Evolutionary conservation across 2,797 vertebrate species (phyloP), one percentile per base, ranked within the genome.

Genomic region (Protosalanx chinensis): DNA sequence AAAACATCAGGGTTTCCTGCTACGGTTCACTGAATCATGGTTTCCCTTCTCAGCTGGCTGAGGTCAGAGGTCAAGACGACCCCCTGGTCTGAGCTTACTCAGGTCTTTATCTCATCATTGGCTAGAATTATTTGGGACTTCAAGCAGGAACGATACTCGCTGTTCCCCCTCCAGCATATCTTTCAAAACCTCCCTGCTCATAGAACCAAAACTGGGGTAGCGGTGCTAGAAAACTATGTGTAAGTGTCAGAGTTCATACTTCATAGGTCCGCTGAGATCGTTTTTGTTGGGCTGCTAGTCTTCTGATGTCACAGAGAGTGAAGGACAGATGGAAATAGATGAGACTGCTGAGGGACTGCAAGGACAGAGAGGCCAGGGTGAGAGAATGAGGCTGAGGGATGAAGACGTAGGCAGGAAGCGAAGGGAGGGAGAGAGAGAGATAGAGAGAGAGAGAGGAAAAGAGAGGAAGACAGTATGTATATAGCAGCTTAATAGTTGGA

Each of bases 1-100:
- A 86, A 71, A 90, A 86, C 75, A 81, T 71, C 79, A 79, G 68
- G 63, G 8, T 67, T n/a, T 66, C 69, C 71, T 84, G 75, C 77
- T 81, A 63, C 8, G 29, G 41, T 77, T 79, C 33, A 80, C 74
- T 58, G 16, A 37, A 64, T n/a, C n/a, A n/a, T n/a, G n/a, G n/a
- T 64, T 60, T 49, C 71, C 66, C 64, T 20, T 29, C 6, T 5
- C 12, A 32, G 13, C 56, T 41, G 68, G 30, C 33, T 51, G 20
- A 57, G 51, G 72, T 69, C 51, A 51, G 57, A 68, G 57, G 46
- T 59, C 46, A 32, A 6, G 6, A 2, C 6, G 27, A 20, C 58
- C 62, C 56, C 62, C 64, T 27, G 27, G 18, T 15, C 6, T 58
- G 18, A 27, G 27, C 46, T 37, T 23, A n/a, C 33, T 71, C 20